phyloP scores from a whole-genome alignment of 2,797 vertebrate species.

The Glyptemys insculpta region DNA sequence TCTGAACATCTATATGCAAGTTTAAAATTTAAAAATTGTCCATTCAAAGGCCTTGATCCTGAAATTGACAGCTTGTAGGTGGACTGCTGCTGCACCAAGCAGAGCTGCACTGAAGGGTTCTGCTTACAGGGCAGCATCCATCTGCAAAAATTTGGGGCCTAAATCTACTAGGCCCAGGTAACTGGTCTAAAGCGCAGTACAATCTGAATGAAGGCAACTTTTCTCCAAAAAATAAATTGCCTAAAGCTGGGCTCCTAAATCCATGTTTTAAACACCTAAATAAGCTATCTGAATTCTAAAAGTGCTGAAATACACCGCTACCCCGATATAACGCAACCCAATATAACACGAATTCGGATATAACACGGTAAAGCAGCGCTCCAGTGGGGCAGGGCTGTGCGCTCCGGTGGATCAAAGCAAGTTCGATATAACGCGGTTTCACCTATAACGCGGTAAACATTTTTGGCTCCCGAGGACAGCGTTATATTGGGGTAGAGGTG shows the following conservation, averaged over 20 bases:
- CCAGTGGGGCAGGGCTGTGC: too few species aligned
- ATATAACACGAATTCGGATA: too few species aligned
- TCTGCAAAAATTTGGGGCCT: not conserved
- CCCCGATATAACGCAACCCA: too few species aligned
- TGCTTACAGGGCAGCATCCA: not conserved
- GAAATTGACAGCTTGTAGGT: not conserved
- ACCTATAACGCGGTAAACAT: too few species aligned
- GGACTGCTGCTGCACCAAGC: rapidly evolving
- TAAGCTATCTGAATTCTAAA: not conserved
- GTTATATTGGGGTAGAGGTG: too few species aligned
- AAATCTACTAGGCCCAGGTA: not conserved
- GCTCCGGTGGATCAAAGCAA: too few species aligned
- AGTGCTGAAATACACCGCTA: not conserved
- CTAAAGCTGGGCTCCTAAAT: not conserved
- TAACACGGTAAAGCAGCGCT: too few species aligned
- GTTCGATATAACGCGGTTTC: too few species aligned
- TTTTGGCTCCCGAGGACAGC: too few species aligned
- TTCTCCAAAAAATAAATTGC: not conserved
- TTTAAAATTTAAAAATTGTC: not conserved
- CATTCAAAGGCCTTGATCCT: not conserved
- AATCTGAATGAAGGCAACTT: not conserved
- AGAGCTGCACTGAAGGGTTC: not conserved
- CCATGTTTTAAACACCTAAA: not conserved
- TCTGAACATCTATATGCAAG: not conserved
- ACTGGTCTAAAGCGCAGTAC: not conserved